Evolutionary conservation across 1,140 invertebrate species (phyloP).

Genomic region (Penaeus japonicus): DNA sequence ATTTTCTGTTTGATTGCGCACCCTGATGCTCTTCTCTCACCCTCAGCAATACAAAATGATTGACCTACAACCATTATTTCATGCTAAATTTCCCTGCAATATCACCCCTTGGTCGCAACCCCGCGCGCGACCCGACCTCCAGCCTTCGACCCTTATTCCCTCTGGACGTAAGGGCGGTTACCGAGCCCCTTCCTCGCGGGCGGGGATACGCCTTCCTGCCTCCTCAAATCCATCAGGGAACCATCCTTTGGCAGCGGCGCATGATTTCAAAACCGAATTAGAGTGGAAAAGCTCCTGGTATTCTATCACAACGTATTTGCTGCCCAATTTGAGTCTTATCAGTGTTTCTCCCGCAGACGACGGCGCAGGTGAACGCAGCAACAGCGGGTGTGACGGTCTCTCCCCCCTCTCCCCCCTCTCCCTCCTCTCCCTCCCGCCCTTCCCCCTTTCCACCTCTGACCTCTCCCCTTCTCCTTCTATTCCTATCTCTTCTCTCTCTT

Average conservation of each 20-base stretch:
- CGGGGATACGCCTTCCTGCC: slow-evolving; percentile 4
- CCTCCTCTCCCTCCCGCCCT: no score
- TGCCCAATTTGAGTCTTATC: slow-evolving; percentile 57
- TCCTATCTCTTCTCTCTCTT: no score
- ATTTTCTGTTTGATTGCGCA: slow-evolving; percentile 55
- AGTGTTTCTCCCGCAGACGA: slow-evolving; percentile 18
- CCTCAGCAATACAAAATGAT: slow-evolving; percentile 57
- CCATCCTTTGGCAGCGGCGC: slow-evolving; percentile 45
- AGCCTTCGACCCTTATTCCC: neutral
- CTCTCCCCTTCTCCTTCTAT: no score
- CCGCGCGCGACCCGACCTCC: neutral
- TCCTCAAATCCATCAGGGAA: slow-evolving; percentile 50
- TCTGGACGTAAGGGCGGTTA: neutral
- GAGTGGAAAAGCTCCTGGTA: slow-evolving; percentile 44
- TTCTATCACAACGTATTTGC: slow-evolving; percentile 57
- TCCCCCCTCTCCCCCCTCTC: neutral
- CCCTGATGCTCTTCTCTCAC: slow-evolving; percentile 56
- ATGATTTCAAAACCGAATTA: slow-evolving; percentile 58
- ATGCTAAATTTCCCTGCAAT: slow-evolving; percentile 58
- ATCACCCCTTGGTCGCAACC: slow-evolving; percentile 39
- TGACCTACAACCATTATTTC: slow-evolving; percentile 58
- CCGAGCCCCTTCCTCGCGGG: neutral
- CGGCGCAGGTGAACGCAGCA: slow-evolving; percentile 12
- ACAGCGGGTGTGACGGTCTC: neutral
- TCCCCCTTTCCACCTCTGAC: no score